These are phyloP conservation scores for Dorcus parallelipipedus DNA, from an alignment of 2,888 invertebrate species.

Conservation along the genomic window DNA sequence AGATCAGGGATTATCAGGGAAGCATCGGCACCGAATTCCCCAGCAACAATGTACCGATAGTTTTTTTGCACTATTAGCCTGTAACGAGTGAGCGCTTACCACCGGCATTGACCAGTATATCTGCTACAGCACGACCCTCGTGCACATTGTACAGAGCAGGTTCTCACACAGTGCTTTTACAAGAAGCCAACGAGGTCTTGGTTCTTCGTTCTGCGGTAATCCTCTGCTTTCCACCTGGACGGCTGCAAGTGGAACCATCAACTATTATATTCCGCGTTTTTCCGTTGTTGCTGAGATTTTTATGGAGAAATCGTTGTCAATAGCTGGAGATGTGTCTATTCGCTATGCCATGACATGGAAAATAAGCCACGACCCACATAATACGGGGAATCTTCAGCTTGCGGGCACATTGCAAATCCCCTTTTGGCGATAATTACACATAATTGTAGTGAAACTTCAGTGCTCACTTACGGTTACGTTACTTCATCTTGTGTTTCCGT, in stretches of 20 bases:
- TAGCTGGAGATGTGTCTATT: slow-evolving; percentile 31
- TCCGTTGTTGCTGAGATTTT: slow-evolving; percentile 28
- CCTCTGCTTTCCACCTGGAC: not conserved
- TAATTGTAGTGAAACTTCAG: not conserved
- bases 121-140: slow-evolving; percentile 40
- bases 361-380: slow-evolving; percentile 32
- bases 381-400: not conserved
- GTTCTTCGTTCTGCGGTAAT: not conserved
- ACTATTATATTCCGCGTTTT: slow-evolving; percentile 38
- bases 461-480: no score
- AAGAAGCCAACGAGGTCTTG: slow-evolving; percentile 25
- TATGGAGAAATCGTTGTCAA: slow-evolving; percentile 32
- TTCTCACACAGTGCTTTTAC: slow-evolving; percentile 39
- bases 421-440: not conserved
- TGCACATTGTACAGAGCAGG: slow-evolving; percentile 40
- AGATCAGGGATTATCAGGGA: slow-evolving; percentile 31
- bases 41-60: slow-evolving; percentile 26
- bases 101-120: slow-evolving; percentile 44
- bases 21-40: slow-evolving; percentile 33
- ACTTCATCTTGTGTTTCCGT: no score
- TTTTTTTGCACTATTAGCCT: slow-evolving; percentile 35
- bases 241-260: slow-evolving; percentile 25
- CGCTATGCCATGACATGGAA: slow-evolving; percentile 27
- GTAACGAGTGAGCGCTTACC: slow-evolving; percentile 41
- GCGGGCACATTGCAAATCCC: not conserved